Percentiles rank a stretch among this genome's conserved stretches.
These are phyloP conservation scores for Sminthurides aquaticus DNA, from an alignment of 2,888 invertebrate species.

Conservation along the genomic window DNA sequence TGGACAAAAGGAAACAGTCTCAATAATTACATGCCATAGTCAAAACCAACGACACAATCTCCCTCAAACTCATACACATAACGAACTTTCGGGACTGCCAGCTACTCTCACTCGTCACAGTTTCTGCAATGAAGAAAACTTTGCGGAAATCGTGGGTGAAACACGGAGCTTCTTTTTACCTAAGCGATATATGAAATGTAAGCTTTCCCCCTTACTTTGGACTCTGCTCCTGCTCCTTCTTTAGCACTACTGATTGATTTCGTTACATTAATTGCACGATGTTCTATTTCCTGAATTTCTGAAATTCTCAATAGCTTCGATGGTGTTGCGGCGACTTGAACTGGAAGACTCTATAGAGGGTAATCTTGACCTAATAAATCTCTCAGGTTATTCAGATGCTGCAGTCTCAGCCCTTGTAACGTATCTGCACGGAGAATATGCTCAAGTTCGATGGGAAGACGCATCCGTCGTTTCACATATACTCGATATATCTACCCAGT, in stretches of 20 bases:
- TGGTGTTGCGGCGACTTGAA: background rate
- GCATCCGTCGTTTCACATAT: background rate
- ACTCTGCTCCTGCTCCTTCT: too few relatives aligned
- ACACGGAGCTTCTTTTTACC: background rate
- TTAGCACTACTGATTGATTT: too few relatives aligned
- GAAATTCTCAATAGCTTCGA: background rate
- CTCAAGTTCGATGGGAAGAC: background rate
- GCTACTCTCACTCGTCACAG: background rate
- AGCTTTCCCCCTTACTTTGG: too few relatives aligned
- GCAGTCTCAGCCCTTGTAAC: background rate
- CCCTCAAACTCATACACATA: too few relatives aligned
- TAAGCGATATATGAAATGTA: background rate
- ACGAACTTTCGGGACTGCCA: too few relatives aligned
- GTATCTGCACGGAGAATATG: background rate
- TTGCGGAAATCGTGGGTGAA: background rate
- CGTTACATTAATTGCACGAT: too few relatives aligned
- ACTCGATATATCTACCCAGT: background rate
- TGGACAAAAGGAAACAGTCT: background rate
- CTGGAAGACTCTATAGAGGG: background rate
- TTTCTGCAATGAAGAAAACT: background rate
- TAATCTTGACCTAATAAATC: background rate
- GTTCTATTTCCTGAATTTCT: too few relatives aligned
- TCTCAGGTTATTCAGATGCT: background rate
- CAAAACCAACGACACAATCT: too few relatives aligned
- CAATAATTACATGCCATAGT: too few relatives aligned